A percentile compares a stretch with the other conserved stretches of the same genome.
Evolutionary conservation across 2,888 invertebrate genomes (phyloP).

Genomic region (Xanthia icteritia): DNA sequence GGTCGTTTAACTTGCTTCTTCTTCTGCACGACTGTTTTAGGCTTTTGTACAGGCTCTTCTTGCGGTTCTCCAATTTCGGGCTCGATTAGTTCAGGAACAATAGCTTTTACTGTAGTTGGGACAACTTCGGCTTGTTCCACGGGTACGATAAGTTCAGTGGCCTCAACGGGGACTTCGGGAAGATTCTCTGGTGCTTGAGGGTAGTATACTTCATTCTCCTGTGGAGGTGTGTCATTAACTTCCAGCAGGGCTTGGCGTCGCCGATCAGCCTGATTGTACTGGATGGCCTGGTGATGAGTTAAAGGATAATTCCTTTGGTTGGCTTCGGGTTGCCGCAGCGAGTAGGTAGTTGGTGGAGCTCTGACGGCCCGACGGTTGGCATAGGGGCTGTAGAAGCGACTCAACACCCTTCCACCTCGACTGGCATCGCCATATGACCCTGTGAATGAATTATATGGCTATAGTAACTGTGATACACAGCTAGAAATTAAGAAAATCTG

Average conservation of each 20-base stretch:
- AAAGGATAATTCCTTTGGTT: conserved; percentile 57
- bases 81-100: conserved; percentile 78
- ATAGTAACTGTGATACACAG: neutral
- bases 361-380: conserved; percentile 77
- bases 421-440: conserved; percentile 83
- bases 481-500: neutral
- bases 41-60: conserved; percentile 75
- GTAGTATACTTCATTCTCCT: conserved; percentile 83
- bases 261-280: conserved; percentile 83
- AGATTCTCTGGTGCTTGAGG: conserved; percentile 75
- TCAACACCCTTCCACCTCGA: conserved; percentile 82
- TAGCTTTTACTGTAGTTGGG: conserved; percentile 75
- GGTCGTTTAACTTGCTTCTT: conserved; percentile 80
- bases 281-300: conserved; percentile 73
- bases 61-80: conserved; percentile 81
- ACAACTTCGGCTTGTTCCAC: conserved; percentile 77
- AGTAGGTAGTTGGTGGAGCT: conserved; percentile 83
- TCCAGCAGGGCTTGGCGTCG: conserved; percentile 82
- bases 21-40: conserved; percentile 74
- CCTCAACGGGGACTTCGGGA: conserved; percentile 71
- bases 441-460: conserved; percentile 64
- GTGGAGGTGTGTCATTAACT: conserved; percentile 76
- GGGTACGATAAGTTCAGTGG: conserved; percentile 76
- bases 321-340: conserved; percentile 79
- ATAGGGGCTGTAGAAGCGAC: conserved; percentile 85